Evolutionary conservation across 30 jellyfish, hydroid and myxozoan genomes (phyloP), one percentile per base, ranked within the genome.

Genomic region (Cassiopea andromeda): DNA sequence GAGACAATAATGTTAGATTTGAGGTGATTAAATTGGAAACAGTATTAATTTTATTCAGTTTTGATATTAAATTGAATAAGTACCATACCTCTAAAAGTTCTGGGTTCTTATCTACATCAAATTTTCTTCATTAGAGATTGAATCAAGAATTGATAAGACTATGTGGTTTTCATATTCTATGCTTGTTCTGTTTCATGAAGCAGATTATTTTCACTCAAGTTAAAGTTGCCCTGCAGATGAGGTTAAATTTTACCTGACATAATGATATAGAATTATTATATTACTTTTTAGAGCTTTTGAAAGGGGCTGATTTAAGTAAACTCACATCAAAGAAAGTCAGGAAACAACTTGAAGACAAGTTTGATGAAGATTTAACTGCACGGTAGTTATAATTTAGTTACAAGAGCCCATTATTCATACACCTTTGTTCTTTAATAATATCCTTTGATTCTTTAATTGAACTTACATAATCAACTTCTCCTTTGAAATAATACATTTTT

Each of bases 241-340:
- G 38, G 38, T 27, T 27, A 27, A 27, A 27, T 27, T 27, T 27
- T 27, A 27, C 38, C 38, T 27, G 38, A 27, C 38, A 27, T 27
- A 27, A 27, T 27, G 64, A 3, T 54, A 54, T 3, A 6, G 12
- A 6, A 54, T 54, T 6, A 54, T 54, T 10, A 54, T 10, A 15
- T 70, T 88, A 14, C 14, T n/a, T 60, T 59, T 4, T 73, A 90
- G 97, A 72, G 38, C 50, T 90, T 12, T 60, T 90, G 15, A 57
- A 17, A 15, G 90, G 86, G 73, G 97, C 97, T 17, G 91, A 90
- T 54, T 60, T 90, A 43, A 48, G 87, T 13, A 70, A 74, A 57
- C 81, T 90, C 15, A 90, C 97, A 49, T 76, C 97, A 14, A 83
- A 83, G 48, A 77, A 77, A 60, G 93, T 90, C 75, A 75, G 97